phyloP scores from a whole-genome alignment of 1,140 invertebrate genomes.

The Trypoxylus dichotomus region DNA sequence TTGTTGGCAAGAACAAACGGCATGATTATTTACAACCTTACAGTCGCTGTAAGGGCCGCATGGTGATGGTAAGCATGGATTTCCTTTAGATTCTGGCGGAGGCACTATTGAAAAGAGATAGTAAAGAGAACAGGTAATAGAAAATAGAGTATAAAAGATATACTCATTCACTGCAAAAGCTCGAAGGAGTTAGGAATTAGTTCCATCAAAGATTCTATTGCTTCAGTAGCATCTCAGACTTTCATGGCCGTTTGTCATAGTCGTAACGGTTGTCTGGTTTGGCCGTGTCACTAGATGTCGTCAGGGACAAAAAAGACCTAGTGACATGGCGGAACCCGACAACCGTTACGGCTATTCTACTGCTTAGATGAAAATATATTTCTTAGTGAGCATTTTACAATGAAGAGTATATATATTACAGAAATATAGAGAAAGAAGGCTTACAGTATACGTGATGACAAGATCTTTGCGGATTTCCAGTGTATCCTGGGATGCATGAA shows the following conservation, averaged over 20 bases:
- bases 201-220: background rate
- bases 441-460: conserved; percentile 54
- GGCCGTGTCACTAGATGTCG: too few species aligned
- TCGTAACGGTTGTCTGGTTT: too few species aligned
- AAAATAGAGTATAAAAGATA: conserved; percentile 26
- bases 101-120: conserved; percentile 49
- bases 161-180: background rate
- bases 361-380: too few species aligned
- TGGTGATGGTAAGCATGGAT: conserved; percentile 69
- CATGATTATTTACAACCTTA: conserved; percentile 63
- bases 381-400: background rate
- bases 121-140: conserved; percentile 48
- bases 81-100: conserved; percentile 55
- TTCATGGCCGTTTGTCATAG: too few species aligned
- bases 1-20: conserved; percentile 70
- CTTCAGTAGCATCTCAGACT: too few species aligned
- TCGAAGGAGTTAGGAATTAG: background rate
- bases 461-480: conserved; percentile 62
- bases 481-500: conserved; percentile 65
- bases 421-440: background rate
- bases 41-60: conserved; percentile 75
- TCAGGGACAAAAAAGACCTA: too few species aligned
- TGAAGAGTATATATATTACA: background rate
- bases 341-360: background rate
- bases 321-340: too few species aligned